Conservation (phyloP, 2,113 vertebrate species). For the Archilochus colubris region DNA sequence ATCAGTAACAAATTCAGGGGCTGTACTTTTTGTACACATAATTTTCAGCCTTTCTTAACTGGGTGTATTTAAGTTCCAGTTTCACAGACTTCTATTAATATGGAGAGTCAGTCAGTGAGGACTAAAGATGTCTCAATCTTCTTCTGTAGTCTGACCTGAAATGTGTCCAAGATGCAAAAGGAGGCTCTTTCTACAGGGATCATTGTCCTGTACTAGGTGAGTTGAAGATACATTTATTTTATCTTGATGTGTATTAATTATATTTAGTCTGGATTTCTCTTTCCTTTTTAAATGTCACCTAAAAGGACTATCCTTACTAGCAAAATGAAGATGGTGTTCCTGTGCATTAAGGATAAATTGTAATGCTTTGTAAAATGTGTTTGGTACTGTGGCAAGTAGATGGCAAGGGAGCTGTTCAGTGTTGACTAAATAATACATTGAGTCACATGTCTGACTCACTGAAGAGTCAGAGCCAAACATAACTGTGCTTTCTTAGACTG, state of each 20-base stretch:
- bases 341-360: background rate
- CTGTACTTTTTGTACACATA: background rate
- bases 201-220: slow-evolving; percentile 98
- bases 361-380: background rate
- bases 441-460: background rate
- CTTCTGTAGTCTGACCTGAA: slow-evolving; percentile 92
- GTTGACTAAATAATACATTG: background rate
- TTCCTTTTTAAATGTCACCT: background rate
- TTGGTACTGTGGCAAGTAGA: background rate
- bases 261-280: background rate
- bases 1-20: background rate
- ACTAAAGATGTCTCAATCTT: slow-evolving; percentile 35
- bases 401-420: background rate
- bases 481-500: background rate
- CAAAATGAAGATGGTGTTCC: background rate
- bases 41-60: background rate
- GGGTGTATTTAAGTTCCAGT: background rate
- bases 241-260: background rate
- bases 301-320: background rate
- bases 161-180: slow-evolving; percentile 99
- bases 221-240: slow-evolving; percentile 58
- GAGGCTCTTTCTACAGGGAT: slow-evolving; percentile 99
- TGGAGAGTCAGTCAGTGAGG: background rate
- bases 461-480: background rate
- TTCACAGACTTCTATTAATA: background rate